phyloP scores from a whole-genome alignment of 2,113 vertebrate genomes.

The Thunnus maccoyii region DNA sequence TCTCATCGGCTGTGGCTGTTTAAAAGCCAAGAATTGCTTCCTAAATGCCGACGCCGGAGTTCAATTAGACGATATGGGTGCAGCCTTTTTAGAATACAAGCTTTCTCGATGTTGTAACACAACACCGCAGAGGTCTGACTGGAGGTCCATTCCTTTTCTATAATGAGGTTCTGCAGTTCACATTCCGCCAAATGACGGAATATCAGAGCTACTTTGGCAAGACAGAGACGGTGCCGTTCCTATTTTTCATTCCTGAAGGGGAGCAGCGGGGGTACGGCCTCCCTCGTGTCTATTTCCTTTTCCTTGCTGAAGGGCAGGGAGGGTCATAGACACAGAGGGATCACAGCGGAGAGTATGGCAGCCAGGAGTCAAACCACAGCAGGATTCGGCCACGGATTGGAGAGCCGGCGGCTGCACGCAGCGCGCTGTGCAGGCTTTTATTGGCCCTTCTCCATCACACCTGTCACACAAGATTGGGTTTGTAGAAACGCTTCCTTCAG shows the following conservation, averaged over 20 bases:
- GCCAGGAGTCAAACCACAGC: conserved; percentile 80
- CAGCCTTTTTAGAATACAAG: conserved; percentile 39
- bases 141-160: conserved; percentile 44
- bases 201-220: conserved; percentile 54
- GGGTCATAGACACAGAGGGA: conserved; percentile 72
- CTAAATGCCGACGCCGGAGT: conserved; percentile 54
- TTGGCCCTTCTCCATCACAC: conserved; percentile 83
- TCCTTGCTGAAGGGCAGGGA: conserved; percentile 71
- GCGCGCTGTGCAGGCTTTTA: conserved; percentile 72
- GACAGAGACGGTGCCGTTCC: conserved; percentile 12
- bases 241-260: conserved; percentile 49
- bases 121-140: conserved; percentile 39
- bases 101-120: conserved; percentile 30
- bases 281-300: conserved; percentile 66
- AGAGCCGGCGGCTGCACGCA: conserved; percentile 63
- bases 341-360: conserved; percentile 69
- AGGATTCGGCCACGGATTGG: conserved; percentile 64
- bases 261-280: conserved; percentile 48
- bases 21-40: conserved; percentile 61
- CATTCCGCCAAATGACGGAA: conserved; percentile 51
- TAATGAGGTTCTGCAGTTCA: conserved; percentile 59
- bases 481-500: conserved; percentile 76
- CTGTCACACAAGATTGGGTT: conserved; percentile 83
- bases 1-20: conserved; percentile 62
- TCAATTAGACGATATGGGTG: conserved; percentile 53